Evolutionary conservation across 2,888 invertebrate species (phyloP).

Genomic region (Cryptosula pallasiana): DNA sequence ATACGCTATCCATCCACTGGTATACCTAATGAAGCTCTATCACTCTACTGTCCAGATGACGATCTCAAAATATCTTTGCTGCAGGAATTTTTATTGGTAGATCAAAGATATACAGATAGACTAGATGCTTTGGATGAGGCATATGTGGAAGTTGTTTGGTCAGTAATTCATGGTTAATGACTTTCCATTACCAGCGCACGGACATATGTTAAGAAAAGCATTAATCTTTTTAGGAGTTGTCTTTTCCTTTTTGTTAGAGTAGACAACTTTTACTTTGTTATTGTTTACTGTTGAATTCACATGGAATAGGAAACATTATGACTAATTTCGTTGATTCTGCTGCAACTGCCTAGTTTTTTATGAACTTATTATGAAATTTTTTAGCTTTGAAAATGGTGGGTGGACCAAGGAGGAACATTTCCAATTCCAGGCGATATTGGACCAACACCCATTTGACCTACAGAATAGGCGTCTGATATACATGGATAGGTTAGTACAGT

Average conservation of each 20-base stretch:
- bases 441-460: slow-evolving; percentile 45
- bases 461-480: slow-evolving; percentile 43
- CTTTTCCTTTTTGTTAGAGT: neutral
- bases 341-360: no score
- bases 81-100: slow-evolving; percentile 47
- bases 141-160: slow-evolving; percentile 41
- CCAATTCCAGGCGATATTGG: slow-evolving; percentile 40
- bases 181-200: no score
- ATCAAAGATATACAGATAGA: slow-evolving; percentile 42
- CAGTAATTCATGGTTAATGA: no score
- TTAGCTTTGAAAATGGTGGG: slow-evolving; percentile 34
- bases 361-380: neutral
- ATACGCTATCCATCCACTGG: slow-evolving; percentile 31
- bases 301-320: no score
- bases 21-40: slow-evolving; percentile 48
- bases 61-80: slow-evolving; percentile 44
- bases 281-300: no score
- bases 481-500: slow-evolving; percentile 35
- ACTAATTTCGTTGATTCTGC: no score
- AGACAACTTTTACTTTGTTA: neutral
- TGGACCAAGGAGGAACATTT: slow-evolving; percentile 47
- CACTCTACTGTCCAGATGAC: slow-evolving; percentile 45
- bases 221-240: no score
- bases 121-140: slow-evolving; percentile 38
- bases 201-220: no score